Conservation (phyloP, 35 echinoderm and acorn worm genomes). For the Lytechinus variegatus region DNA sequence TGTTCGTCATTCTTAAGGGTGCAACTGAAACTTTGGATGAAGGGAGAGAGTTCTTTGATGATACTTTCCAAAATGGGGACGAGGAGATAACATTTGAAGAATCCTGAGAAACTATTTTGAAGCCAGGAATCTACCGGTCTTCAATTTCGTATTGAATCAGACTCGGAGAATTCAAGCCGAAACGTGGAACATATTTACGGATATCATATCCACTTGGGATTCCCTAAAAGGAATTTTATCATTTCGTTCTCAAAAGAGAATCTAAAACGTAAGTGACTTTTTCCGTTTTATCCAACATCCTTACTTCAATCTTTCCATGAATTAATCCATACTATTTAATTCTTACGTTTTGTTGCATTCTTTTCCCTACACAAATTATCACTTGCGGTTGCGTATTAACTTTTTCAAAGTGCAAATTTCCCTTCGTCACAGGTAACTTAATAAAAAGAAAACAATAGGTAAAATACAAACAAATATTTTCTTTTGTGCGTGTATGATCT, state of each 20-base stretch:
- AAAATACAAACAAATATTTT: background rate
- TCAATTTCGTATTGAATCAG: background rate
- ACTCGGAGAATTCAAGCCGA: conserved; percentile 21
- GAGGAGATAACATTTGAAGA: background rate
- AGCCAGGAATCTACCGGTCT: background rate
- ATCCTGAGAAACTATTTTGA: background rate
- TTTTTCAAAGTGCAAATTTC: background rate
- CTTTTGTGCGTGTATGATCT: background rate
- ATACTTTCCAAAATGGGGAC: background rate
- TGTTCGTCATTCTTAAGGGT: background rate
- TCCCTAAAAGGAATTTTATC: conserved; percentile 33
- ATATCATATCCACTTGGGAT: conserved; percentile 27
- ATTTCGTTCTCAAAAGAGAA: conserved; percentile 23
- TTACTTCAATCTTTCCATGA: background rate
- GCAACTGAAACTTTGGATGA: background rate
- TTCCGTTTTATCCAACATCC: background rate
- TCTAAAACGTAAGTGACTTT: background rate
- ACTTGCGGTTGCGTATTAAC: background rate
- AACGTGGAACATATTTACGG: conserved; percentile 34
- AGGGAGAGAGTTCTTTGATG: background rate
- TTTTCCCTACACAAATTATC: too few species aligned
- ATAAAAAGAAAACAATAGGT: background rate
- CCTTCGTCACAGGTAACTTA: background rate
- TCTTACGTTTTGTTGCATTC: too few species aligned
- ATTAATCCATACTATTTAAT: background rate